Base-by-base conservation (phyloP, 2,797 vertebrate species). In the Poeciliopsis presidionis region DNA sequence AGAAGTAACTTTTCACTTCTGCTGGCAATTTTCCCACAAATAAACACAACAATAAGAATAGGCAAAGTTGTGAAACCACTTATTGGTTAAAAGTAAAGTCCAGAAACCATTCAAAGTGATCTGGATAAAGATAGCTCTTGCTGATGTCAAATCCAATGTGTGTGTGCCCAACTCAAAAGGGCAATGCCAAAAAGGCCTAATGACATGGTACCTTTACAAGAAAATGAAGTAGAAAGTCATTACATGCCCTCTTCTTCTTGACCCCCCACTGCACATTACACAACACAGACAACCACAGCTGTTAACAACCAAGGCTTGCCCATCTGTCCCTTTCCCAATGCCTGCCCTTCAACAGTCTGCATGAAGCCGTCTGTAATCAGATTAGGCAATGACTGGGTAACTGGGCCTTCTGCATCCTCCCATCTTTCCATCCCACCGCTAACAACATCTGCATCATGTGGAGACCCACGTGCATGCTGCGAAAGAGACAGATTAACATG, bases 311-410 rank as follows among this genome's bases (percentile, higher is more conserved):
- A 25, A 28, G 28, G 80, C 85, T 85, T 72, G 25, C 86, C 90
- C 87, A 90, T 93, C 92, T 94, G 89, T 83, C 91, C 84, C 45
- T 5, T 81, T 85, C 80, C 82, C 77, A 71, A 73, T 79, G 84
- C 69, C 81, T 77, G 70, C 84, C 75, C 90, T 73, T 77, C 84
- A 84, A 85, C 86, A 74, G 86, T 43, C 74, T 80, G 89, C 87
- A 87, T 82, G 86, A 90, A 89, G 84, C 90, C 13, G 72, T 70
- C 85, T 90, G 89, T 92, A 93, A 94, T 94, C 91, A 91, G 91
- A 94, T 94, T 93, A 93, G 78, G 81, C 88, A 89, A 83, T 14
- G 86, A 88, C 90, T 81, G 91, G 90, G 86, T 90, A 86, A 90
- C 88, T 83, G 85, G 79, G 88, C 86, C 78, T 61, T 78, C 83